Evolutionary conservation across 53 echinoderm and acorn worm species (phyloP).

Genomic region (Zoroaster sp.): DNA sequence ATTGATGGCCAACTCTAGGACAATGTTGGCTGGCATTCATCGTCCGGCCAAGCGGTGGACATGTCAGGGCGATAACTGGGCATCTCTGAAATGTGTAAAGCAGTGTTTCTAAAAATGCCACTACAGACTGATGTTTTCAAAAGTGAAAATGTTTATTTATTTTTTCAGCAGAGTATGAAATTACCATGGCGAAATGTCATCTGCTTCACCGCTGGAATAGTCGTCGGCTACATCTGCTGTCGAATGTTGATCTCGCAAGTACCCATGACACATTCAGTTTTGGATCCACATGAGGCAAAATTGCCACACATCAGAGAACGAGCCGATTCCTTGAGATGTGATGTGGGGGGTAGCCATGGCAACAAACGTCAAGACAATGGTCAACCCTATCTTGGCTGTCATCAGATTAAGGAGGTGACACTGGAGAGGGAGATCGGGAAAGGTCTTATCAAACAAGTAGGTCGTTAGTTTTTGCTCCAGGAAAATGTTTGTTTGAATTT

Average conservation of each 20-base stretch:
- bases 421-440: slow-evolving; percentile 26
- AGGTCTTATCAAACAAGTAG: slow-evolving; percentile 57
- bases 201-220: neutral
- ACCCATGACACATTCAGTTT: neutral
- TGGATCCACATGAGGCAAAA: neutral
- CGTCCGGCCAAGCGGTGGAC: no score
- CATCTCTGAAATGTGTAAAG: no score
- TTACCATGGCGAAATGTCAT: slow-evolving; percentile 34
- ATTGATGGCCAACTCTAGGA: no score
- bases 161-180: slow-evolving; percentile 11
- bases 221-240: slow-evolving; percentile 6
- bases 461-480: neutral
- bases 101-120: no score
- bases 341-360: neutral
- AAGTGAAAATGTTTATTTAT: no score
- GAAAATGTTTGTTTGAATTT: no score
- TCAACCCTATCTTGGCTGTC: slow-evolving; percentile 30
- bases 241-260: neutral
- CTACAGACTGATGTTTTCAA: no score
- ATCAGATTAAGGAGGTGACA: slow-evolving; percentile 17
- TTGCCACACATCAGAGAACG: neutral
- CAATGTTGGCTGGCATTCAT: no score
- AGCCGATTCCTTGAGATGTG: neutral
- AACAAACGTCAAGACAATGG: neutral
- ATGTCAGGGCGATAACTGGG: no score